Evolutionary conservation across 2,113 vertebrate species (phyloP).

Genomic region (Pontoporia blainvillei): DNA sequence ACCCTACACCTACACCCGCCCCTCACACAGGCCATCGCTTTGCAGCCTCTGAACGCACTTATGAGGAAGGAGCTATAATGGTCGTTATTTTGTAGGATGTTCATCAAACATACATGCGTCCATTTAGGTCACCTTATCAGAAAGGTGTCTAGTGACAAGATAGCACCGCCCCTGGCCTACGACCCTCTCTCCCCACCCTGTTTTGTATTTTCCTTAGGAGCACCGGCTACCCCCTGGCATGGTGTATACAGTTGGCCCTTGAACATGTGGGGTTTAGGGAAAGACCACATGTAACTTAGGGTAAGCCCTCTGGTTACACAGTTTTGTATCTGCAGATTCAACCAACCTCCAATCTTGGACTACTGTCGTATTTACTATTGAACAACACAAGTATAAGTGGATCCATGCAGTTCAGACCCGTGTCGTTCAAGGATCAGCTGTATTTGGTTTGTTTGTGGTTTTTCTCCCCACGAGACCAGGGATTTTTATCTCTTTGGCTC

Average conservation of each 20-base stretch:
- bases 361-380: background rate
- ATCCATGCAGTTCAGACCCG: background rate
- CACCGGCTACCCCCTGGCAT: accelerated
- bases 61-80: accelerated
- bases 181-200: background rate
- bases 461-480: background rate
- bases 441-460: background rate
- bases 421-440: background rate
- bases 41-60: background rate
- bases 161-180: background rate
- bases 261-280: background rate
- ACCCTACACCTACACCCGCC: too few relatives aligned
- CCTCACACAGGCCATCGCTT: accelerated
- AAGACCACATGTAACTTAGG: background rate
- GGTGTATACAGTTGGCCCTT: background rate
- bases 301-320: background rate
- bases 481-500: background rate
- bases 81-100: background rate
- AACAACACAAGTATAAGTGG: background rate
- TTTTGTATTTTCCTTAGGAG: background rate
- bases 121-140: too few relatives aligned
- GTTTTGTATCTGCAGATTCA: background rate
- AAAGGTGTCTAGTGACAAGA: background rate
- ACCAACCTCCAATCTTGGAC: background rate
- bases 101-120: accelerated